Base-by-base conservation (phyloP, 1,140 invertebrate species). In the Drosophila ercepeae region DNA sequence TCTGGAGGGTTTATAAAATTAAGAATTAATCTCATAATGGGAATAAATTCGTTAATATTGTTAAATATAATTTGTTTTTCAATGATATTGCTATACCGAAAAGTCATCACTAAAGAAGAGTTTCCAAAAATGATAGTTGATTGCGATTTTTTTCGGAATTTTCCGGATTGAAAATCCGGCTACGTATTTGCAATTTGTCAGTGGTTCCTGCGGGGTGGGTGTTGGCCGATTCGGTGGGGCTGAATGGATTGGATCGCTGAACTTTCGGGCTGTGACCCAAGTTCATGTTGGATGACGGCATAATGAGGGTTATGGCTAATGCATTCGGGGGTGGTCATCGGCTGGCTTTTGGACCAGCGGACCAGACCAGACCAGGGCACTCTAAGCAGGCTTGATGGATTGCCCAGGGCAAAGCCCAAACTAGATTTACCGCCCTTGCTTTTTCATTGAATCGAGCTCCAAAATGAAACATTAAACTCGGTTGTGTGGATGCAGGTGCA, bases 221-320 rank as follows among this genome's bases (percentile, higher is more conserved):
- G 36, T 13, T 34, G 75, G 81, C 79, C 81, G 61, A 84, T 79
- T n/a, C n/a, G 59, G 65, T 67, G 76, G 86, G 81, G 86, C 76
- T 86, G 81, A 84, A 84, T 84, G 81, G 81, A 52, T 84, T 86
- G 81, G 81, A 52, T 84, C 72, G 70, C 70, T 57, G 61, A 58
- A 49, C 58, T 45, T 46, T 32, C 32, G 23, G 51, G 42, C 50
- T 51, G 45, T 21, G 42, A 19, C 45, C 59, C 53, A 32, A 44
- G 23, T 57, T 27, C 32, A 16, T 32, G 49, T 51, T 16, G 45
- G 48, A 49, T 57, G 60, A 59, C 42, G 63, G 36, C 75, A 81
- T 84, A 84, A 84, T 84, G 76, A 84, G 81, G 86, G 81, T 84
- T 84, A 84, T 81, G 64, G 79, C 81, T 84, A 84, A 84, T 84